Evolutionary conservation across 1,140 invertebrate genomes (phyloP).

Genomic region (Aphidius gifuensis): DNA sequence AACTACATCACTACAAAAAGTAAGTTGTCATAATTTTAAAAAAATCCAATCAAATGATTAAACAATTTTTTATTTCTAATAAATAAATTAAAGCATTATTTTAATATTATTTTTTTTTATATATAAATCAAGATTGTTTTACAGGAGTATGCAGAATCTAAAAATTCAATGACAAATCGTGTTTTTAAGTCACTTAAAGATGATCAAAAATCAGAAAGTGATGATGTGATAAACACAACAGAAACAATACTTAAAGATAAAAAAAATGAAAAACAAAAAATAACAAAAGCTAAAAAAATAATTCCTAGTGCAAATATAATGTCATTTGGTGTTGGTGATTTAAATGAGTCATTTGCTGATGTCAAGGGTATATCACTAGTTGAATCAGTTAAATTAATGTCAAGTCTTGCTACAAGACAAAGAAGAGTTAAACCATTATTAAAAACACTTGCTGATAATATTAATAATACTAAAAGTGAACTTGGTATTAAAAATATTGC

Average conservation of each 20-base stretch:
- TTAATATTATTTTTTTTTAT: background rate
- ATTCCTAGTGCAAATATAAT: conserved; percentile 33
- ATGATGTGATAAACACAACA: conserved; percentile 40
- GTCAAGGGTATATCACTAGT: conserved; percentile 14
- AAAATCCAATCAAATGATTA: background rate
- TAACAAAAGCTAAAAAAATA: conserved; percentile 33
- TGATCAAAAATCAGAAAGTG: conserved; percentile 60
- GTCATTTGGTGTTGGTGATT: conserved; percentile 60
- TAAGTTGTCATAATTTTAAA: conserved; percentile 11
- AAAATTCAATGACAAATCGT: conserved; percentile 13
- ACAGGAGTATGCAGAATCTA: background rate
- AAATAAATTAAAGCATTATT: background rate
- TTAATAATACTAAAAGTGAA: conserved; percentile 57
- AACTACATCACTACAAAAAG: conserved; percentile 22
- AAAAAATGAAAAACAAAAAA: conserved; percentile 25
- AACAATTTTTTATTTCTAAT: background rate
- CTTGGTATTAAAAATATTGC: conserved; percentile 67
- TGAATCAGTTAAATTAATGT: conserved; percentile 60
- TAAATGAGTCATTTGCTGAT: conserved; percentile 32
- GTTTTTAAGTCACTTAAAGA: conserved; percentile 21
- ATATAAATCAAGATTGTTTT: background rate
- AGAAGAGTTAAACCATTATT: conserved; percentile 67
- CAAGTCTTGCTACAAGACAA: conserved; percentile 61
- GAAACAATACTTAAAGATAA: conserved; percentile 31
- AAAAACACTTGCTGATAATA: conserved; percentile 65